phyloP scores from a whole-genome alignment of 2,113 vertebrate species.

The Atherinomorus stipes region DNA sequence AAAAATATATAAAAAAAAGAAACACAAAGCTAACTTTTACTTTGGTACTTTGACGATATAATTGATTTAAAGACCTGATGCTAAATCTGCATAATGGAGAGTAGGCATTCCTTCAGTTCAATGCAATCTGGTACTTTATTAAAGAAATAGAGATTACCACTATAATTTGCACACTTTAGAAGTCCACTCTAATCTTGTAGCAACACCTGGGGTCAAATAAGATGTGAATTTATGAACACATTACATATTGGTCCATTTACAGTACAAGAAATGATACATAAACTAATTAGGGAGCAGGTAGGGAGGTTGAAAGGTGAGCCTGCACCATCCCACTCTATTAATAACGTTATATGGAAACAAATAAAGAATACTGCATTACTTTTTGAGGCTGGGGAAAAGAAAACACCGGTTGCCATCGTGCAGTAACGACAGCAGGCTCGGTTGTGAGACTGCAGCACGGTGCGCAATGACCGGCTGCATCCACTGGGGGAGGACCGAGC shows the following conservation, averaged over 20 bases:
- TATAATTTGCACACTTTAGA: too few species aligned
- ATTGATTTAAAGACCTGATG: not conserved
- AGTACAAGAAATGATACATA: too few species aligned
- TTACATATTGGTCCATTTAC: too few species aligned
- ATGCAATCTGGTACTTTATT: too few species aligned
- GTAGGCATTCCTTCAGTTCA: too few species aligned
- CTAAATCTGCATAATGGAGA: too few species aligned
- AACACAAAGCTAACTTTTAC: not conserved
- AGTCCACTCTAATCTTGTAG: too few species aligned
- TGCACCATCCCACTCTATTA: not conserved
- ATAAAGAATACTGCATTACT: not conserved
- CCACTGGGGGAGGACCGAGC: constrained; percentile 84
- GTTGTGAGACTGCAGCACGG: constrained; percentile 76
- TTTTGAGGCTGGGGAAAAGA: not conserved
- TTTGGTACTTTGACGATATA: not conserved
- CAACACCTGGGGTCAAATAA: too few species aligned
- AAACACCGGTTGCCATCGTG: constrained; percentile 48
- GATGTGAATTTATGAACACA: not conserved
- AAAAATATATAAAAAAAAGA: too few species aligned
- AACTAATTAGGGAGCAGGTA: too few species aligned
- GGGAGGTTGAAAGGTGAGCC: not conserved
- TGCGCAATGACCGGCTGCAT: constrained; percentile 73
- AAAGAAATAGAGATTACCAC: not conserved
- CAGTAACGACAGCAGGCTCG: constrained; percentile 51
- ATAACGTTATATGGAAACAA: not conserved